Evolutionary conservation across 2,797 vertebrate species (phyloP), one percentile per base, ranked within the genome.

Genomic region (Megalops cyprinoides): DNA sequence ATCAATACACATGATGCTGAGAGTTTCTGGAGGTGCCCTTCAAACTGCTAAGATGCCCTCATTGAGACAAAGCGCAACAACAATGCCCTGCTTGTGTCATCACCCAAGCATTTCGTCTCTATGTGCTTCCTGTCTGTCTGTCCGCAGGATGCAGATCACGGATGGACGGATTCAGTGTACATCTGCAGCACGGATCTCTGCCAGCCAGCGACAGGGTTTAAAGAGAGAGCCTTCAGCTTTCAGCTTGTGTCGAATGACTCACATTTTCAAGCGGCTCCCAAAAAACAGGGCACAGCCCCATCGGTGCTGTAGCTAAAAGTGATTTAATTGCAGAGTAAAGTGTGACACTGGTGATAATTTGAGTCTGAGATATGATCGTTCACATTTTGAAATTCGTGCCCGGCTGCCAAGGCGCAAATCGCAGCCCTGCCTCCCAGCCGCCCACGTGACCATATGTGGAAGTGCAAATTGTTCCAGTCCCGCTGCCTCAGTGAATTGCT

Each of bases 121-220:
- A 51, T 18, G 51, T 42, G 62, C 67, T 77, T 69, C 44, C 53
- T 67, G 60, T 80, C 53, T 78, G 49, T 74, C 69, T 34, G 44
- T 44, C 15, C 75, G 67, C 56, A 10, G 60, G 48, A 28, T 9
- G 76, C 39, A 76, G 60, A 62, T 81, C 77, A 55, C 73, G 82
- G 82, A 84, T n/a, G 67, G 78, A 71, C 9, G 42, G 62, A n/a
- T 79, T 75, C 78, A 79, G 55, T 49, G 42, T 56, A 76, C 44
- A 18, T 76, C 71, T 75, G n/a, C 76, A 37, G 74, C 49, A 4
- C 15, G 7, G 74, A 8, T 48, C 76, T 28, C 39, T 39, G 49
- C 28, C 48, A 76, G 51, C 74, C 4, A 20, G 74, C 31, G 49
- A 55, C 42, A 18, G 76, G 51, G 20, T 77, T 77, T 60, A 60